Evolutionary conservation across 2,888 invertebrate species (phyloP), one percentile per base, ranked within the genome.

Genomic region (Andrena minutula): DNA sequence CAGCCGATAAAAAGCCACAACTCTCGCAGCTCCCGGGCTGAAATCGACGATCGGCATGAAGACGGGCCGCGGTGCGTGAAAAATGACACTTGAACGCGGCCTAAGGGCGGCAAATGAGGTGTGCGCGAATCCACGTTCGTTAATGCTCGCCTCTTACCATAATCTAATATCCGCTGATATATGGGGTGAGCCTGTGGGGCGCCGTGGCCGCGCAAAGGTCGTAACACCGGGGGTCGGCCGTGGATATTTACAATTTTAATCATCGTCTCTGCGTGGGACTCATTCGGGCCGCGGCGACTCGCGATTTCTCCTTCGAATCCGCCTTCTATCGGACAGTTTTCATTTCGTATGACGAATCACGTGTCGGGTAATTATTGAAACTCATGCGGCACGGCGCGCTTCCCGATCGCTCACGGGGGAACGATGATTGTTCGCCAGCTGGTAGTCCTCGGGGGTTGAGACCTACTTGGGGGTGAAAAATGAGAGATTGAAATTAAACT

Each of bases 131-230:
- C 70, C 80, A 61, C 87, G 83, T 84, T 87, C 79, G 81, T 89
- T 88, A 87, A 87, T 90, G 88, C 88, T 75, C 89, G 78, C 88
- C 88, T 90, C 91, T 88, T 90, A 89, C 89, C 89, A 89, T 92
- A 92, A 92, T 92, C 92, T 92, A 92, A 92, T 92, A 92, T 90
- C 88, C 87, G 72, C 86, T 92, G 92, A 92, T 92, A 89, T 92
- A 93, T 92, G 84, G 91, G 89, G 88, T 84, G 88, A 89, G 87
- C 82, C 92, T 71, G 89, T 91, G 88, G 92, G 92, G 92, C 88
- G 92, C 89, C 91, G 72, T 82, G 84, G 86, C 86, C 88, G 87
- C 88, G 91, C 89, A 89, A 89, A 91, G 89, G 90, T 90, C 90
- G 91, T 91, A 91, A 91, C 92, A 91, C 92, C 89, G 83, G 90